Evolutionary conservation across 2,113 vertebrate genomes (phyloP).

Genomic region (Procavia capensis): DNA sequence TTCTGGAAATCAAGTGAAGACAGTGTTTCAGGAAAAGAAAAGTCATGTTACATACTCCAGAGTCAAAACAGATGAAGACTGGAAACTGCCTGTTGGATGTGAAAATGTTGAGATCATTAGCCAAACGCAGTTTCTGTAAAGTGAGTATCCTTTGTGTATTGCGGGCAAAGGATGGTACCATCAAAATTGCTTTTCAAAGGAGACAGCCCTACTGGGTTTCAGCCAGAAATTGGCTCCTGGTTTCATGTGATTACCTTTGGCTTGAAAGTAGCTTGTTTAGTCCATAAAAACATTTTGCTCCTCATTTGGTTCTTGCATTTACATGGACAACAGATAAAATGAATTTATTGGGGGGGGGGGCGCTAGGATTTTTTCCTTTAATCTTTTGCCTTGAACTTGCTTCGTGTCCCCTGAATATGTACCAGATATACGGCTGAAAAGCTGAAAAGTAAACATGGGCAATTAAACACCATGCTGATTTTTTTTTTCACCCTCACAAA

Average conservation of each 20-base stretch:
- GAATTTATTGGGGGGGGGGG: too few relatives aligned
- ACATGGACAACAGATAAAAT: slow-evolving; percentile 32
- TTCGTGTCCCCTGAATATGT: neutral
- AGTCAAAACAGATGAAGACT: neutral
- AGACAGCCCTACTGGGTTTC: neutral
- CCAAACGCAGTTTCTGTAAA: neutral
- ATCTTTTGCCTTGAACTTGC: slow-evolving; percentile 50
- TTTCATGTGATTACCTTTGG: slow-evolving; percentile 7
- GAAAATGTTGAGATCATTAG: neutral
- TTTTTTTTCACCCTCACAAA: neutral
- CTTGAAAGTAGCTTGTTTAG: neutral
- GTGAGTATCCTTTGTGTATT: neutral
- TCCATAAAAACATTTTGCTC: neutral
- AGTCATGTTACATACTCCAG: neutral
- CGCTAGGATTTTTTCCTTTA: slow-evolving; percentile 41
- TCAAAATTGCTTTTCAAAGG: neutral
- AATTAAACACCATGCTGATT: slow-evolving; percentile 24
- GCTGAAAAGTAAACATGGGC: slow-evolving; percentile 16
- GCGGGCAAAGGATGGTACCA: neutral
- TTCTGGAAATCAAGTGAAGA: neutral
- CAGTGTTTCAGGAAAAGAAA: neutral
- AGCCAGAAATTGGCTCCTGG: neutral
- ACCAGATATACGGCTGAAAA: slow-evolving; percentile 31
- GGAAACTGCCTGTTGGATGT: neutral
- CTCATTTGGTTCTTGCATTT: slow-evolving; percentile 18